phyloP scores from a whole-genome alignment of 64 coral and sea anemone genomes.

The Montipora cactus region DNA sequence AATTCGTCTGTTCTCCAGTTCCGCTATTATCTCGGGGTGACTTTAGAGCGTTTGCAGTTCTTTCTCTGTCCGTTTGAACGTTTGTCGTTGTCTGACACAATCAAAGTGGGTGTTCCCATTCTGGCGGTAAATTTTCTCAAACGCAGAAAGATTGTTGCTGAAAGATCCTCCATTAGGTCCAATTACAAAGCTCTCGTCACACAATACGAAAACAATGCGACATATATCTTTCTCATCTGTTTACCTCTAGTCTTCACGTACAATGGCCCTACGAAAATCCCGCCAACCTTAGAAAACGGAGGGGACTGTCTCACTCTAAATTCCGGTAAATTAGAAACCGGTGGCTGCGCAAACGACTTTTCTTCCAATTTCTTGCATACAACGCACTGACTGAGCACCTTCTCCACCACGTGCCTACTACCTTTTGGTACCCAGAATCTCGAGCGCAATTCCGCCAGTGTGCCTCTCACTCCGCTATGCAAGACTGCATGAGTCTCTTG shows the following conservation, averaged over 20 bases:
- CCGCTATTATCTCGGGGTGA: not conserved
- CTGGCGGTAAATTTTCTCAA: not conserved
- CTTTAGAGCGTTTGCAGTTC: not conserved
- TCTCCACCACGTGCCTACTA: conserved; percentile 50
- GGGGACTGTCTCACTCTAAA: conserved; percentile 8
- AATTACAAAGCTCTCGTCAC: not conserved
- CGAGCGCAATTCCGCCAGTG: conserved; percentile 38
- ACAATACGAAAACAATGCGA: not conserved
- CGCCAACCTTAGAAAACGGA: conserved; percentile 48
- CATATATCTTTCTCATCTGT: not conserved
- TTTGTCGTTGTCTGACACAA: not conserved
- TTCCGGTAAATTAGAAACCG: conserved; percentile 25
- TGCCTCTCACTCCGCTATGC: conserved; percentile 56
- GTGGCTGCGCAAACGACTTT: conserved; percentile 16
- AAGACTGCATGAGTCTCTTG: not conserved
- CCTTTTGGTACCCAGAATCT: conserved; percentile 51
- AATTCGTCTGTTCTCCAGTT: not conserved
- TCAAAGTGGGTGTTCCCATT: not conserved
- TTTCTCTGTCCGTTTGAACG: not conserved
- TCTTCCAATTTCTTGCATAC: conserved; percentile 29
- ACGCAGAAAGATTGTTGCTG: not conserved
- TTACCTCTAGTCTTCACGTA: not conserved
- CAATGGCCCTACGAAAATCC: not conserved
- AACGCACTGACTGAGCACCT: conserved; percentile 3
- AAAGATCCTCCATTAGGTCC: not conserved